Conservation (phyloP, 2,113 vertebrate genomes). For the Gambusia holbrooki region DNA sequence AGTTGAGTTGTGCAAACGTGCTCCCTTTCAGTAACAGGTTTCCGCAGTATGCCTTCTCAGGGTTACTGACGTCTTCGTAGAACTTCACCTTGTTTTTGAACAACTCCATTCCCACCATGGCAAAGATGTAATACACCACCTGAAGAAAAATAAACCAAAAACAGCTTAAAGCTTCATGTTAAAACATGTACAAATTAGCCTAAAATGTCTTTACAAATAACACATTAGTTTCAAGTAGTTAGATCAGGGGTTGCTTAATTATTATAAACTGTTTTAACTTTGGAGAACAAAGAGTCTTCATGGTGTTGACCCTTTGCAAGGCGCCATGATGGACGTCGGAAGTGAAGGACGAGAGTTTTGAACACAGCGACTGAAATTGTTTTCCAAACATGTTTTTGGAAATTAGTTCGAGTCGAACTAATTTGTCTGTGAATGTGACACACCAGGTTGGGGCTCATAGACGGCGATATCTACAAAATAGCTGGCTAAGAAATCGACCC, state of each 20-base stretch:
- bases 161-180: too few species aligned
- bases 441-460: too few species aligned
- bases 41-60: slow-evolving; percentile 80
- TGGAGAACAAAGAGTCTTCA: background rate
- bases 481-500: too few species aligned
- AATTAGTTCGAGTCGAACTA: too few species aligned
- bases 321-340: too few species aligned
- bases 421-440: too few species aligned
- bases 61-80: slow-evolving; percentile 61
- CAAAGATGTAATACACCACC: slow-evolving; percentile 94
- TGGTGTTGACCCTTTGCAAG: background rate
- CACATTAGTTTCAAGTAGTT: background rate
- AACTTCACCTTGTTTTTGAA: slow-evolving; percentile 87
- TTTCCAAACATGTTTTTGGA: too few species aligned
- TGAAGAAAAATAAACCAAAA: slow-evolving; percentile 25
- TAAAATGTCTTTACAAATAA: background rate
- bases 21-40: slow-evolving; percentile 82
- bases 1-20: slow-evolving; percentile 83
- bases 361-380: too few species aligned
- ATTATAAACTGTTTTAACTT: background rate
- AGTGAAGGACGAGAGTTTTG: too few species aligned
- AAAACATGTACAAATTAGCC: background rate
- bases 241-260: background rate
- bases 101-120: slow-evolving; percentile 91
- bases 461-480: too few species aligned